A percentile compares a stretch with the other conserved stretches of the same genome.
phyloP scores from a whole-genome alignment of 2,113 vertebrate genomes.

The Brachionichthys hirsutus region DNA sequence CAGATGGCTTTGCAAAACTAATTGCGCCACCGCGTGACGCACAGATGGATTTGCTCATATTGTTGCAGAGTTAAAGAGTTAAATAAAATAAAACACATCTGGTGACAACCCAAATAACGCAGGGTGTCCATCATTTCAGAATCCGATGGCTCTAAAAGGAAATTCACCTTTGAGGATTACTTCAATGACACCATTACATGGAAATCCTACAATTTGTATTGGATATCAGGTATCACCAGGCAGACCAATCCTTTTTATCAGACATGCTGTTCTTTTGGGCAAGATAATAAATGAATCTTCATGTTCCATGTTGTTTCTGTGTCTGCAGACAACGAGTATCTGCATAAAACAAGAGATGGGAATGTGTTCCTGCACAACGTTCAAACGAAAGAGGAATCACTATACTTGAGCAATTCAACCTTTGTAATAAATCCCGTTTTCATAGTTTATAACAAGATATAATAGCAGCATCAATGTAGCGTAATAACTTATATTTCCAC shows the following conservation, averaged over 20 bases:
- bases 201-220: slow-evolving; percentile 85
- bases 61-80: not conserved
- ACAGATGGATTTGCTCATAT: not conserved
- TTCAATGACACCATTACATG: slow-evolving; percentile 88
- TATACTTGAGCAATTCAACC: slow-evolving; percentile 85
- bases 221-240: slow-evolving; percentile 89
- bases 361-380: slow-evolving; percentile 85
- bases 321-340: slow-evolving; percentile 75
- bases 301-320: not conserved
- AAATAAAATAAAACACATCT: too few species aligned
- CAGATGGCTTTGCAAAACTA: not conserved
- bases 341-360: slow-evolving; percentile 78
- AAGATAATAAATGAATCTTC: not conserved
- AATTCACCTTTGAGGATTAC: slow-evolving; percentile 85
- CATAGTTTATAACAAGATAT: not conserved
- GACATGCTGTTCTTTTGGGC: too few species aligned
- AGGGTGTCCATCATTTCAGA: slow-evolving; percentile 52
- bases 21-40: slow-evolving; percentile 62
- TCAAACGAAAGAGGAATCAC: slow-evolving; percentile 74
- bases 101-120: too few species aligned
- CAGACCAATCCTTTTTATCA: not conserved
- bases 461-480: not conserved
- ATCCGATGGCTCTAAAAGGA: slow-evolving; percentile 45
- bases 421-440: slow-evolving; percentile 82
- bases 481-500: slow-evolving; percentile 2